Conservation (phyloP, 2,113 vertebrate genomes). For the Podiceps cristatus region DNA sequence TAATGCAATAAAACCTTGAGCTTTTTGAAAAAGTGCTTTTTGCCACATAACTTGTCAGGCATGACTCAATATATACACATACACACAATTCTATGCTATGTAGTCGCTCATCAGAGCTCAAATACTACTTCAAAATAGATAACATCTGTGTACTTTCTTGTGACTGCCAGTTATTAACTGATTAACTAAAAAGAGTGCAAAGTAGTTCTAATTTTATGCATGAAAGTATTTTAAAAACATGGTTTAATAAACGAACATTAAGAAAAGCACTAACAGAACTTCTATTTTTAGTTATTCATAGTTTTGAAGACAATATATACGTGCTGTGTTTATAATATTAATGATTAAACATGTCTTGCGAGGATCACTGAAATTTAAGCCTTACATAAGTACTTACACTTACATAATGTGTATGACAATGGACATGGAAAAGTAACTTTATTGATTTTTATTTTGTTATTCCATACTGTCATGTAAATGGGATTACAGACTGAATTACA, state of each 20-base stretch:
- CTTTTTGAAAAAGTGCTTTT: not conserved
- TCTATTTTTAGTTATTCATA: not conserved
- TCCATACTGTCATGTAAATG: not conserved
- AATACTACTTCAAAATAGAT: not conserved
- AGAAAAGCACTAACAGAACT: not conserved
- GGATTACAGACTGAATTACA: not conserved
- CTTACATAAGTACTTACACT: not conserved
- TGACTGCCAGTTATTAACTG: not conserved
- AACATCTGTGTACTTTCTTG: not conserved
- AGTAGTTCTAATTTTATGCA: not conserved
- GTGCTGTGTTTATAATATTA: not conserved
- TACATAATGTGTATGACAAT: not conserved
- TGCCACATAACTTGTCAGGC: not conserved
- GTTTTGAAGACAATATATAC: not conserved
- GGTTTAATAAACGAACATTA: not conserved
- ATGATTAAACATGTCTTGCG: not conserved
- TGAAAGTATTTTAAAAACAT: not conserved
- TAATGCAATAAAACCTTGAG: accelerated
- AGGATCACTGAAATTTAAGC: not conserved
- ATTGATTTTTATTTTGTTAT: not conserved
- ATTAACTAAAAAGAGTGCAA: not conserved
- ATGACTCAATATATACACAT: not conserved
- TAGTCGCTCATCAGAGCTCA: not conserved
- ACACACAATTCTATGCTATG: not conserved
- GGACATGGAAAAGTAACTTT: not conserved